Evolutionary conservation across 2,797 vertebrate species (phyloP), one percentile per base, ranked within the genome.

Genomic region (Sphaeramia orbicularis): DNA sequence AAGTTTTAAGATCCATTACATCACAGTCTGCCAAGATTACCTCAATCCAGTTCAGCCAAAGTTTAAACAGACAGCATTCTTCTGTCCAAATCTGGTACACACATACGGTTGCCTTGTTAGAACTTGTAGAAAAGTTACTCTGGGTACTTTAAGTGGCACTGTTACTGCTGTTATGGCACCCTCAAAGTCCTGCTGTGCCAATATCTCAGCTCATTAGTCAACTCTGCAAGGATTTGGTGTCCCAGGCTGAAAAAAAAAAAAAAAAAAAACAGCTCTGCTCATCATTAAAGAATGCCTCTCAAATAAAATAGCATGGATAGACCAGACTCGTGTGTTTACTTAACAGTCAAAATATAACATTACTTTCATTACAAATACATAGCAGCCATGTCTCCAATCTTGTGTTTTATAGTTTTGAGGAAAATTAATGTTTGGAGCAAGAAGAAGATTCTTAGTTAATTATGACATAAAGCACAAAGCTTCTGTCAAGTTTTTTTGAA

Each of bases 181-280:
- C 36, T 62, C 19, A 66, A 38, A 70, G 44, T 38, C 37, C 21
- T 8, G 2, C 51, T 47, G 36, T 41, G 40, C 42, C 49, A 27
- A 32, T 30, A 1, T 32, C 54, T 40, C 32, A 49, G 55, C 68
- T 81, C 56, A 57, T 83, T 80, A 78, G 57, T 32, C 19, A 7
- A 7, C 21, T 32, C 48, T 65, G 30, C 54, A 72, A 49, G 14
- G 72, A 38, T 14, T 16, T 8, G 4, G 42, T n/a, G 55, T 74
- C 65, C 56, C 40, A 64, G 36, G n/a, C 42, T 45, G 54, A 13
- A 53, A 50, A 58, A 6, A 27, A 30, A 36, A 2, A 21, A 21
- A 21, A 40, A 62, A 38, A 49, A 6, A 53, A 44, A 52, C 27
- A 27, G 43, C 8, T 1, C 13, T 12, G 19, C 16, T 63, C n/a